Percentiles rank a stretch among this genome's conserved stretches.
phyloP scores from a whole-genome alignment of 1,140 invertebrate species.

The Eumeta japonica region DNA sequence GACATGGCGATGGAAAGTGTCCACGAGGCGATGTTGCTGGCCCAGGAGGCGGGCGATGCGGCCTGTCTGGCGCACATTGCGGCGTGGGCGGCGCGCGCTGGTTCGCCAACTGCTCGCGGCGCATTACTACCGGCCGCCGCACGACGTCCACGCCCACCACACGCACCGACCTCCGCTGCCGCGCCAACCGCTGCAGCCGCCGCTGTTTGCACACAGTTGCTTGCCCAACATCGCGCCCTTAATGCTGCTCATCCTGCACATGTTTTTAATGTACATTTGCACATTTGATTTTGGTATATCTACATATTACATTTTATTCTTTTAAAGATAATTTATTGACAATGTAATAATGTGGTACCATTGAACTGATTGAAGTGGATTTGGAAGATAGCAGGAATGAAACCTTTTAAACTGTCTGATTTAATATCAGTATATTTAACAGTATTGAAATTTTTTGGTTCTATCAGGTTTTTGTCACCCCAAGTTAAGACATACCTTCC shows the following conservation, averaged over 20 bases:
- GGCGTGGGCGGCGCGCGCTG: conserved; percentile 72
- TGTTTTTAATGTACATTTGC: conserved; percentile 38
- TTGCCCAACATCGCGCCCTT: conserved; percentile 12
- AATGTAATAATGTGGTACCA: too few relatives aligned
- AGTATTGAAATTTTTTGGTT: too few relatives aligned
- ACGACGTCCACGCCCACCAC: conserved; percentile 27
- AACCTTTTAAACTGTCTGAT: too few relatives aligned
- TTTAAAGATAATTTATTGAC: too few relatives aligned
- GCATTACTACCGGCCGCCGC: conserved; percentile 26
- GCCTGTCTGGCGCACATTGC: conserved; percentile 82
- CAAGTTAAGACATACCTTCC: too few relatives aligned
- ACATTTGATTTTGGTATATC: background rate
- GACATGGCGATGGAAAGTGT: conserved; percentile 75
- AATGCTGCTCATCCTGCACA: conserved; percentile 30
- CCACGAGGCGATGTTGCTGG: conserved; percentile 80
- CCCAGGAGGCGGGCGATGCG: conserved; percentile 85
- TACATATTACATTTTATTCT: background rate
- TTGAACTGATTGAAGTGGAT: conserved; percentile 6
- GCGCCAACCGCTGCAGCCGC: conserved; percentile 38
- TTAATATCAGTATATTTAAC: too few relatives aligned
- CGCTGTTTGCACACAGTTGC: conserved; percentile 23
- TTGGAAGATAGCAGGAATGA: too few relatives aligned
- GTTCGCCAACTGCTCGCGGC: conserved; percentile 29
- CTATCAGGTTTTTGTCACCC: too few relatives aligned
- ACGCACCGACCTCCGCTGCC: conserved; percentile 22